phyloP scores from a whole-genome alignment of 2,888 invertebrate genomes.

The Piscicola geometra region DNA sequence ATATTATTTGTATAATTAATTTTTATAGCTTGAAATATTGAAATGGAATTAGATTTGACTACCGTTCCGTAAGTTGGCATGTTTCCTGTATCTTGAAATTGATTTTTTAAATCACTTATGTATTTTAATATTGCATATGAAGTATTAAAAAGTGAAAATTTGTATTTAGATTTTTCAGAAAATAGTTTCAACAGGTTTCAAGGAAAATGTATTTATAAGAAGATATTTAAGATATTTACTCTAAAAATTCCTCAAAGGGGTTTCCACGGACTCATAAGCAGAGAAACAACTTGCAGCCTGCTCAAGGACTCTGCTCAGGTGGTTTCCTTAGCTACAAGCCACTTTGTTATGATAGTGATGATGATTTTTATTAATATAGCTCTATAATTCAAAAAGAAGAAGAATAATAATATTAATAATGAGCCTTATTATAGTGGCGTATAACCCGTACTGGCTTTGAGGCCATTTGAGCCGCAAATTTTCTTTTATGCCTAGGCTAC shows the following conservation, averaged over 20 bases:
- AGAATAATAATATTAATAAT: too few relatives aligned
- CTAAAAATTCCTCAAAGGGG: background rate
- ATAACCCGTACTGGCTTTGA: too few relatives aligned
- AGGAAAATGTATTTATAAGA: background rate
- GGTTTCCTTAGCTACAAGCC: background rate
- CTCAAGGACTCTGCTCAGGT: constrained; percentile 7
- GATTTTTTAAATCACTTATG: too few relatives aligned
- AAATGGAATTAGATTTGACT: background rate
- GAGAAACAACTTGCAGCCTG: background rate
- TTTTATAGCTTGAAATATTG: background rate
- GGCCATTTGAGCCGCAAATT: too few relatives aligned
- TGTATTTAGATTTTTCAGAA: background rate
- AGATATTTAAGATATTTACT: background rate
- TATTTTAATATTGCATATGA: too few relatives aligned
- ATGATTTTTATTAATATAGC: too few relatives aligned
- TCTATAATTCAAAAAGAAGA: too few relatives aligned
- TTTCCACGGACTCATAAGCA: constrained; percentile 15
- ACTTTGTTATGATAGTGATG: too few relatives aligned
- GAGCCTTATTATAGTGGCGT: too few relatives aligned
- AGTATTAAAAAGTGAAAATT: background rate
- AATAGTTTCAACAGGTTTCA: background rate
- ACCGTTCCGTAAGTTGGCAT: background rate
- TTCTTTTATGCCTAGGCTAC: too few relatives aligned
- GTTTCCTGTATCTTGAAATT: background rate
- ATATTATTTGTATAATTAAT: background rate